Conservation (phyloP, 2,797 vertebrate genomes). For the Gobio occitaniae region DNA sequence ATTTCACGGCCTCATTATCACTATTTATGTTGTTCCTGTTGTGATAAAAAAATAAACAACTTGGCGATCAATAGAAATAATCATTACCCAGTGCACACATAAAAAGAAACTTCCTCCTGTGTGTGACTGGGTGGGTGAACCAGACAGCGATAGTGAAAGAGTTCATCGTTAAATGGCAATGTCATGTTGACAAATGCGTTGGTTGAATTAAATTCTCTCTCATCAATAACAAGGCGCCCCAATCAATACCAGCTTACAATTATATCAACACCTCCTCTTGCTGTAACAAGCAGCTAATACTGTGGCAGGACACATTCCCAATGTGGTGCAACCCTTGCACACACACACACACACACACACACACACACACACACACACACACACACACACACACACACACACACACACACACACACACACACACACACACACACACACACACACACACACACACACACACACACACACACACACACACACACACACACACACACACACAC, state of each 20-base stretch:
- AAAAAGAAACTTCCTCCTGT: constrained; percentile 44
- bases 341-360: neutral
- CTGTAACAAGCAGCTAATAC: constrained; percentile 60
- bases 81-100: constrained; percentile 23
- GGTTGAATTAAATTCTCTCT: constrained; percentile 84
- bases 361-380: too few relatives aligned
- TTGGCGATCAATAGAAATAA: constrained; percentile 36
- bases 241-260: constrained; percentile 84
- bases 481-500: neutral
- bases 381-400: too few relatives aligned
- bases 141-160: constrained; percentile 62
- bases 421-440: neutral
- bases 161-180: constrained; percentile 82
- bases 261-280: constrained; percentile 76
- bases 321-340: constrained; percentile 44
- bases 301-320: constrained; percentile 57
- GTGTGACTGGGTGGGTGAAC: constrained; percentile 33
- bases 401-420: neutral
- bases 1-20: neutral
- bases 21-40: neutral
- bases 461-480: neutral
- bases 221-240: constrained; percentile 80
- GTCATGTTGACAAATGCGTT: constrained; percentile 85
- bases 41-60: constrained; percentile 11
- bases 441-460: too few relatives aligned